A percentile compares a stretch with the other conserved stretches of the same genome.
phyloP scores from a whole-genome alignment of 2,113 vertebrate species.

The Aptenodytes forsteri region DNA sequence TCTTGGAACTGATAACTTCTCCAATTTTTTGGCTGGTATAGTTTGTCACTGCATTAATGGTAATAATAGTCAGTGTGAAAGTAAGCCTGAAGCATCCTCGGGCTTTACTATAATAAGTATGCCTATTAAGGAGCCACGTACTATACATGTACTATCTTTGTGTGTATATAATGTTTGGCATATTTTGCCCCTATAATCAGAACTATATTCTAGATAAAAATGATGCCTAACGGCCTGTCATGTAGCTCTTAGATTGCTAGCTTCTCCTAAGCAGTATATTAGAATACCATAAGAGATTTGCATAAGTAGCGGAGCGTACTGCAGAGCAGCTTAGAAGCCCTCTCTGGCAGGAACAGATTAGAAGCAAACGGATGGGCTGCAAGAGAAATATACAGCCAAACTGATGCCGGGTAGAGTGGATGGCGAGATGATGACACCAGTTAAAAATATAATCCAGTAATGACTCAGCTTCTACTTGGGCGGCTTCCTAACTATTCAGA shows the following conservation, averaged over 20 bases:
- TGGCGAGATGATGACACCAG: background rate
- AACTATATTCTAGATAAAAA: background rate
- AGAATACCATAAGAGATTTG: background rate
- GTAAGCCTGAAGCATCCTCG: background rate
- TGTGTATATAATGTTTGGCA: background rate
- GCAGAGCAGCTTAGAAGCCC: background rate
- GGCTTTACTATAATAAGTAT: background rate
- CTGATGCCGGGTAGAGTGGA: background rate
- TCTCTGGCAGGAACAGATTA: background rate
- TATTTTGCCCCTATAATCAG: background rate
- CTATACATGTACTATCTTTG: background rate
- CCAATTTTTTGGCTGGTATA: background rate
- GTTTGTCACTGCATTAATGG: background rate
- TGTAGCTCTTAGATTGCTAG: background rate
- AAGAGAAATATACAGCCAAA: background rate
- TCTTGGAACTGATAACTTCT: background rate
- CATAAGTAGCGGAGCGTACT: background rate
- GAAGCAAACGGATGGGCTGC: background rate
- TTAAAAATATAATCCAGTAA: slow-evolving; percentile 6
- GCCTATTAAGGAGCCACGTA: background rate
- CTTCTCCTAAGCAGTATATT: background rate
- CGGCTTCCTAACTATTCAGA: background rate
- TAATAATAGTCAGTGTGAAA: background rate
- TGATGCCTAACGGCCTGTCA: background rate
- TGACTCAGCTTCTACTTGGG: slow-evolving; percentile 1